A percentile compares a stretch with the other conserved stretches of the same genome.
Conservation (phyloP, 2,797 vertebrate genomes). For the Clarias fuscus region DNA sequence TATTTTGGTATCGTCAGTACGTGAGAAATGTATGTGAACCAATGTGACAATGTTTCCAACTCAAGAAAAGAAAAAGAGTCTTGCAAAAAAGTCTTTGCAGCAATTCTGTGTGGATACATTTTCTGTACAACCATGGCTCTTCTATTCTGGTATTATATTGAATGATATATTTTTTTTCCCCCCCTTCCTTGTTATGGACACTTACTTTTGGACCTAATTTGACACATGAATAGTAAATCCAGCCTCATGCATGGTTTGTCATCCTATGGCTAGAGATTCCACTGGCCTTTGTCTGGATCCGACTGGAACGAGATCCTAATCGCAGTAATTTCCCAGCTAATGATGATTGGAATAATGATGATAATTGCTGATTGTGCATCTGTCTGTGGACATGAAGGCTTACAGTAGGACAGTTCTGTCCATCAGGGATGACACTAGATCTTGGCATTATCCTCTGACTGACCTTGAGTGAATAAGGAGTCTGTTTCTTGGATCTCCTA, state of each 20-base stretch:
- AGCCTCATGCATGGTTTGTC: constrained; percentile 1
- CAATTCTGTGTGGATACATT: not conserved
- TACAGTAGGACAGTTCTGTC: not conserved
- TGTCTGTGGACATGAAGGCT: not conserved
- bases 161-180: not conserved
- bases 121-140: not conserved
- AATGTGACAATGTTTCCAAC: not conserved
- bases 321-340: constrained; percentile 57
- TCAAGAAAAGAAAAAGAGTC: not conserved
- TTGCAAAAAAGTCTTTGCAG: not conserved
- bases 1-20: not conserved
- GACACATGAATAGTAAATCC: not conserved
- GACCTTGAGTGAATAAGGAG: constrained; percentile 52
- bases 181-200: not conserved
- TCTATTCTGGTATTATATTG: not conserved
- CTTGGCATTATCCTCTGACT: constrained; percentile 42
- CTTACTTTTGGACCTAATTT: not conserved
- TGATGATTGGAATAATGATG: constrained; percentile 70
- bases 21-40: not conserved
- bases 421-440: constrained; percentile 44
- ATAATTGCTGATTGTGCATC: constrained; percentile 59
- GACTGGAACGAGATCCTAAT: constrained; percentile 59
- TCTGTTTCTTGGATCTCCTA: constrained; percentile 44
- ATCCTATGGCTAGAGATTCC: constrained; percentile 18
- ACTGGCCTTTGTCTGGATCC: constrained; percentile 57